These are phyloP conservation scores for Phaenicophaeus curvirostris DNA, from an alignment of 2,797 vertebrate species.

Conservation along the genomic window DNA sequence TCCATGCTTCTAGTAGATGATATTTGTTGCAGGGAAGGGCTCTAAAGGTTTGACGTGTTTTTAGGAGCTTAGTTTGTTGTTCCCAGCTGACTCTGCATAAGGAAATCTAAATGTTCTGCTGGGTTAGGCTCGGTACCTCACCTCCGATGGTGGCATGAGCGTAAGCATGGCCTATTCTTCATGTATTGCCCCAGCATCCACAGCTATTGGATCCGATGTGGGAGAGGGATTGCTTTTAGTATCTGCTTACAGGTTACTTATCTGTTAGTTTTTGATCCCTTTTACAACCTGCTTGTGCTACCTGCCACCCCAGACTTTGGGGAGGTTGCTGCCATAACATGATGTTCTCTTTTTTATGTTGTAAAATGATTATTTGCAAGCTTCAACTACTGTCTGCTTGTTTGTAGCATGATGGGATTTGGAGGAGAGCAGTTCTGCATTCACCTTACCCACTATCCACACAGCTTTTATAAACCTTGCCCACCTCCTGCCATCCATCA, in stretches of 20 bases:
- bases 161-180: neutral
- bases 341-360: neutral
- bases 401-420: neutral
- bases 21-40: neutral
- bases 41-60: neutral
- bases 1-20: neutral
- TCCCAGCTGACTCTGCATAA: neutral
- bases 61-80: neutral
- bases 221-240: neutral
- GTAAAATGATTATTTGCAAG: neutral
- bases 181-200: neutral
- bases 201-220: neutral
- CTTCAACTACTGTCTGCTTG: neutral
- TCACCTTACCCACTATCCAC: fast-evolving
- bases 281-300: neutral
- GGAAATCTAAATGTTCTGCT: neutral
- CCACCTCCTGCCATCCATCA: too few species aligned
- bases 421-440: neutral
- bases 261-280: neutral
- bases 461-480: neutral
- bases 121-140: neutral
- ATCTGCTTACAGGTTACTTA: neutral
- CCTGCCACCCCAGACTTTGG: neutral
- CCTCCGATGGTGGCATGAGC: neutral
- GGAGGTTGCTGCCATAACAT: neutral